phyloP scores from a whole-genome alignment of 2,888 invertebrate genomes.

The Horisme vitalbata region DNA sequence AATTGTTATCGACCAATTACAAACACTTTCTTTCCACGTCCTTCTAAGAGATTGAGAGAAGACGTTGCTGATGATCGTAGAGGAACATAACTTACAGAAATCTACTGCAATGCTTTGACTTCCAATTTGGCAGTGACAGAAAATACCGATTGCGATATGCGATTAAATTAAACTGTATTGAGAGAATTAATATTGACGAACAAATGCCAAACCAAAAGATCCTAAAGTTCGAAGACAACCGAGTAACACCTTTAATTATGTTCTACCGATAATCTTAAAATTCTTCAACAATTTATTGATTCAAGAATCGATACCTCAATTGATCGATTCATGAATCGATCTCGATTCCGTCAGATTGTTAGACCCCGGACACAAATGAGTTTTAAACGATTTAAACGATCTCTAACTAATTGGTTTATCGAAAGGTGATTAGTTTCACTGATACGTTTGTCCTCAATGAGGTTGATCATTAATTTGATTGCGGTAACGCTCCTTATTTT shows the following conservation, averaged over 20 bases:
- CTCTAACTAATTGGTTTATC: slow-evolving; percentile 37
- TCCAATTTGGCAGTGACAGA: too few relatives aligned
- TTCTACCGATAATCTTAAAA: too few relatives aligned
- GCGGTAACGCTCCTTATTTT: slow-evolving; percentile 1
- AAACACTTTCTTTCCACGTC: slow-evolving; percentile 47
- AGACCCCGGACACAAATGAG: slow-evolving; percentile 26
- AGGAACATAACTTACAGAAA: too few relatives aligned
- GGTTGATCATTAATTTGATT: slow-evolving; percentile 30
- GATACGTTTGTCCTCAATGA: slow-evolving; percentile 38
- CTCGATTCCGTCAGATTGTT: slow-evolving; percentile 8
- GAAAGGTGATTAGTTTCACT: slow-evolving; percentile 35
- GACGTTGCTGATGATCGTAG: too few relatives aligned
- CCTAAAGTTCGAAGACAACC: too few relatives aligned
- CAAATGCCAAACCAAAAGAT: too few relatives aligned
- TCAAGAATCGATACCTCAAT: not conserved
- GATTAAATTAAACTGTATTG: too few relatives aligned
- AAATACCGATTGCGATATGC: too few relatives aligned
- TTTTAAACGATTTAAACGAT: slow-evolving; percentile 36
- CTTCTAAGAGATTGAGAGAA: slow-evolving; percentile 54
- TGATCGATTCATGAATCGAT: slow-evolving; percentile 6
- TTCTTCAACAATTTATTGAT: not conserved
- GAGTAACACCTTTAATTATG: too few relatives aligned
- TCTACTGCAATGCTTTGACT: too few relatives aligned
- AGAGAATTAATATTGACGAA: too few relatives aligned
- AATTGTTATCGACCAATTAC: slow-evolving; percentile 69